phyloP scores from a whole-genome alignment of 2,888 invertebrate species.

The Campopleginae sp. region DNA sequence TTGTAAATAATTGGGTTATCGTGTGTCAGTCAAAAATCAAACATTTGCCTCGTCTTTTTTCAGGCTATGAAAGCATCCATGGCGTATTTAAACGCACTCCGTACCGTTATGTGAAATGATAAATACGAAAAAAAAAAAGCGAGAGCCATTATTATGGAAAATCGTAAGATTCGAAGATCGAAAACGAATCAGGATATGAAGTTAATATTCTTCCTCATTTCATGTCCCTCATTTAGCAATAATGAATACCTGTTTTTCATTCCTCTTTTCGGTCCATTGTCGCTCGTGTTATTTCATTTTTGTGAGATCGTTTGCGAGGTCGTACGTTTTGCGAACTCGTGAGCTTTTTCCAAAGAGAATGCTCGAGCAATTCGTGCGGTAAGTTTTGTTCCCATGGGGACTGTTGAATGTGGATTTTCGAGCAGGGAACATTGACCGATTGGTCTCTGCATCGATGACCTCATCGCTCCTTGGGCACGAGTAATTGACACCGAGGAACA shows the following conservation, averaged over 20 bases:
- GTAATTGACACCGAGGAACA: constrained; percentile 13
- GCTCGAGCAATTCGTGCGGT: constrained; percentile 71
- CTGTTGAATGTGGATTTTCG: constrained; percentile 72
- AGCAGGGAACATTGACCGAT: constrained; percentile 62
- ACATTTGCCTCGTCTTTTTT: neutral
- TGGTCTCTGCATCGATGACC: constrained; percentile 68
- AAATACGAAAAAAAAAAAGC: neutral
- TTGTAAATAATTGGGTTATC: neutral
- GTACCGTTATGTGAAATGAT: constrained; percentile 27
- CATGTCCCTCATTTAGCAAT: neutral
- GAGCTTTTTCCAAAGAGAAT: constrained; percentile 36
- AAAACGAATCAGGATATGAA: neutral
- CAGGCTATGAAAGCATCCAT: constrained; percentile 62
- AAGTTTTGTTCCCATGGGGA: constrained; percentile 74
- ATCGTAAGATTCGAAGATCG: neutral
- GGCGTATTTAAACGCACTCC: constrained; percentile 62
- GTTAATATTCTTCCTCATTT: neutral
- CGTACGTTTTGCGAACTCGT: no score
- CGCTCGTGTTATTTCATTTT: constrained; percentile 45
- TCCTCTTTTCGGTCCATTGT: neutral
- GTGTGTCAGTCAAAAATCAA: neutral
- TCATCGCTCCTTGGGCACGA: constrained; percentile 72
- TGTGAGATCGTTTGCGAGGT: no score
- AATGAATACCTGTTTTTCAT: neutral
- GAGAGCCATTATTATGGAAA: neutral